These are phyloP conservation scores for Quadriops clusia DNA, from an alignment of 2,888 invertebrate species.

Conservation along the genomic window DNA sequence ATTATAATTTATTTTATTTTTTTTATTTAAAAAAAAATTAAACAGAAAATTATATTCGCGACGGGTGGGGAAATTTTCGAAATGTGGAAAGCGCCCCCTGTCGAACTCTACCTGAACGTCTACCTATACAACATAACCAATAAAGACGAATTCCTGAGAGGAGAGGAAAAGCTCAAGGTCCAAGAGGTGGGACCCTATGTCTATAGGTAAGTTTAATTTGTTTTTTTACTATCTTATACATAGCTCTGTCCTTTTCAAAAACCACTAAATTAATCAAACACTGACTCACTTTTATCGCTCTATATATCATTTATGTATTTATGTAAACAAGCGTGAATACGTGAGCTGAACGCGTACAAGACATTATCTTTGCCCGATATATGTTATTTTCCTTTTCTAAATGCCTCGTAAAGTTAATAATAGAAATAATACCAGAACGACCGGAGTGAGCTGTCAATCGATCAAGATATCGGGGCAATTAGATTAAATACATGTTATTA, in stretches of 20 bases:
- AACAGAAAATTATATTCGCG: constrained; percentile 58
- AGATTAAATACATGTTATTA: too few relatives aligned
- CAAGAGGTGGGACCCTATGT: constrained; percentile 78
- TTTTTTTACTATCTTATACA: background rate
- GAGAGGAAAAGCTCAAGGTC: constrained; percentile 57
- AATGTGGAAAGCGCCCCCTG: constrained; percentile 70
- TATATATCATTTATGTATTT: too few relatives aligned
- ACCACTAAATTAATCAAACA: too few relatives aligned
- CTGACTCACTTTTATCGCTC: too few relatives aligned
- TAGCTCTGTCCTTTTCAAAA: background rate
- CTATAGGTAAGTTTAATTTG: constrained; percentile 58
- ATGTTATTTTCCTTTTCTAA: too few relatives aligned
- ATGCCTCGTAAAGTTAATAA: too few relatives aligned
- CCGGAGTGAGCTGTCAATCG: too few relatives aligned
- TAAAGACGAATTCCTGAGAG: constrained; percentile 61
- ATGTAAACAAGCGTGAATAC: too few relatives aligned
- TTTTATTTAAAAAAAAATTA: background rate
- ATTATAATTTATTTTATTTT: constrained; percentile 1
- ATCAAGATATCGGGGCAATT: too few relatives aligned
- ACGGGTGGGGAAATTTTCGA: constrained; percentile 75
- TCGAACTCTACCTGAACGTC: constrained; percentile 64
- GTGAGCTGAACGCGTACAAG: too few relatives aligned
- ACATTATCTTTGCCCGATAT: too few relatives aligned
- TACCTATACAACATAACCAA: constrained; percentile 80
- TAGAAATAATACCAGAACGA: too few relatives aligned